A percentile compares a stretch with the other conserved stretches of the same genome.
These are phyloP conservation scores for Cephus pygmeus DNA, from an alignment of 2,888 invertebrate species.

Conservation along the genomic window DNA sequence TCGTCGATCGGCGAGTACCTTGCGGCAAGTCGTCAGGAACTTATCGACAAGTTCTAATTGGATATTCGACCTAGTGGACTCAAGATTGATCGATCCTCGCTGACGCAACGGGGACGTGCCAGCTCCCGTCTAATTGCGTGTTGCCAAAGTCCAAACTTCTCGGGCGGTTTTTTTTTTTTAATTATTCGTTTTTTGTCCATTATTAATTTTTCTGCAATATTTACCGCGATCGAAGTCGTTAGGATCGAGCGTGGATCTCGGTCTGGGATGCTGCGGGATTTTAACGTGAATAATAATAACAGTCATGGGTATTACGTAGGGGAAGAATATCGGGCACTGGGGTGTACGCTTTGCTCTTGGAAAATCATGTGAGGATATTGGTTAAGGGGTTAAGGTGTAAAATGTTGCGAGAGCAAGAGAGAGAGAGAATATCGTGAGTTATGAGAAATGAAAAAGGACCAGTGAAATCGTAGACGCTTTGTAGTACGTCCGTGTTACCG, in stretches of 20 bases:
- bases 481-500: neutral
- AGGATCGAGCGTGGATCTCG: too few relatives aligned
- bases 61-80: neutral
- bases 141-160: neutral
- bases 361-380: neutral
- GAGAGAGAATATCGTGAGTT: neutral
- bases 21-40: neutral
- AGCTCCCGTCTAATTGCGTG: neutral
- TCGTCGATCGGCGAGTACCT: neutral
- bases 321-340: neutral
- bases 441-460: neutral
- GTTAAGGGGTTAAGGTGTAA: neutral
- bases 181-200: neutral
- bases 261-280: neutral
- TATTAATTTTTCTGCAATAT: neutral
- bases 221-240: neutral
- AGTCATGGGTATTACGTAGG: neutral
- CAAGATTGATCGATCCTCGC: neutral
- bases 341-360: neutral
- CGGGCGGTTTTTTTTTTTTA: neutral
- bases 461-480: neutral
- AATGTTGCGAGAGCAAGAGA: neutral
- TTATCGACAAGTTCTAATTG: neutral
- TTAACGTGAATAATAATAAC: neutral
- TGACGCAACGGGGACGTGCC: neutral